Percentiles rank a stretch among this genome's conserved stretches.
Evolutionary conservation across 2,888 invertebrate genomes (phyloP).

Genomic region (Brachyptera putata): DNA sequence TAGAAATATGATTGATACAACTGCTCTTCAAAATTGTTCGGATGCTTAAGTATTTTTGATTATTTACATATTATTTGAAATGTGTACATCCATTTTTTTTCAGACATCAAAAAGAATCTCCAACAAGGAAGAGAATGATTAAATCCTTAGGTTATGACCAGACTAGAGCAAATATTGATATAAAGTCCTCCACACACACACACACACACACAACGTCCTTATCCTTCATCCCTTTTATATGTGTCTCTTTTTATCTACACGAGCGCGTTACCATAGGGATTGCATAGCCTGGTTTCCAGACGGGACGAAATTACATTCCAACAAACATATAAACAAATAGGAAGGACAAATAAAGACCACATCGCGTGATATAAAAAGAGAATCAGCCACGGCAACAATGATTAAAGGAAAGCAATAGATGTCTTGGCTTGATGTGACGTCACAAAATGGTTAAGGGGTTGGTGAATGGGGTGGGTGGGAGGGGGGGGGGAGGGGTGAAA

Average conservation of each 20-base stretch:
- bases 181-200: background rate
- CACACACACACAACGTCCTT: background rate
- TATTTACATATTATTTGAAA: too few species aligned
- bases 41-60: too few species aligned
- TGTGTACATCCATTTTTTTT: too few species aligned
- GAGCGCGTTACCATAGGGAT: background rate
- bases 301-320: slow-evolving; percentile 11
- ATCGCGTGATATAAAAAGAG: slow-evolving; percentile 10
- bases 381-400: slow-evolving; percentile 17
- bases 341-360: slow-evolving; percentile 14
- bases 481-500: background rate
- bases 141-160: slow-evolving; percentile 18
- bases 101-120: background rate
- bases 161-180: slow-evolving; percentile 9
- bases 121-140: slow-evolving; percentile 11
- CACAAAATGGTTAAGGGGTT: background rate
- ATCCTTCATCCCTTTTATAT: slow-evolving; percentile 2
- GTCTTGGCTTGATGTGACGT: background rate
- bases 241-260: slow-evolving; percentile 1
- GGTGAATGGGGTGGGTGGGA: background rate
- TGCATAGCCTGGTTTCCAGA: background rate
- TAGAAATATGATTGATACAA: too few species aligned
- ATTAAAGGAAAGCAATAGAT: slow-evolving; percentile 18
- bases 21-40: too few species aligned
- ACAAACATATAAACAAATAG: slow-evolving; percentile 20